Evolutionary conservation across 2,113 vertebrate genomes (phyloP).

Genomic region (Thunnus thynnus): DNA sequence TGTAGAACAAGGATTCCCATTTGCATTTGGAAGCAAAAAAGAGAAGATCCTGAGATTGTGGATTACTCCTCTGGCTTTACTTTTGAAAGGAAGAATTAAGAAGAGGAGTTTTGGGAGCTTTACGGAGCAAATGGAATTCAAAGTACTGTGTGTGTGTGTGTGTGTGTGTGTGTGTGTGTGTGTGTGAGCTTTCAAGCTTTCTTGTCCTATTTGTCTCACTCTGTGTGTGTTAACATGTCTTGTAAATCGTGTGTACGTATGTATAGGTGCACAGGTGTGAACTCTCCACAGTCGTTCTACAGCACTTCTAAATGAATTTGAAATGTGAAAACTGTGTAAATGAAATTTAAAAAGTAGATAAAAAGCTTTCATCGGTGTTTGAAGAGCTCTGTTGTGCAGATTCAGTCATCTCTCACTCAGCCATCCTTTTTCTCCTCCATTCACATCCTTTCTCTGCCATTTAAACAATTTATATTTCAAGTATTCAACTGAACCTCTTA

Average conservation of each 20-base stretch:
- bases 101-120: constrained; percentile 48
- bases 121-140: constrained; percentile 43
- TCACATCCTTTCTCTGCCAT: neutral
- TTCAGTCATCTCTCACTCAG: neutral
- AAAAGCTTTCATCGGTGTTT: neutral
- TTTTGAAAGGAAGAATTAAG: constrained; percentile 57
- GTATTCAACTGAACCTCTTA: neutral
- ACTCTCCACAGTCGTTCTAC: neutral
- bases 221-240: neutral
- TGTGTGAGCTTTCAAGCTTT: neutral
- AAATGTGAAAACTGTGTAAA: neutral
- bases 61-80: constrained; percentile 60
- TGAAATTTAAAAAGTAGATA: neutral
- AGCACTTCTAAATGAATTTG: neutral
- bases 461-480: neutral
- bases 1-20: constrained; percentile 65
- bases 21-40: constrained; percentile 60
- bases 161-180: constrained; percentile 20
- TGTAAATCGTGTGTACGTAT: neutral
- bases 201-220: neutral
- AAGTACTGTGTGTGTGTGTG: constrained; percentile 19
- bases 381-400: neutral
- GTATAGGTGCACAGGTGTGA: neutral
- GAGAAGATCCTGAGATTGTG: constrained; percentile 54
- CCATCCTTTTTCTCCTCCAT: neutral